Evolutionary conservation across 2,113 vertebrate genomes (phyloP).

Genomic region (Neogale vison): DNA sequence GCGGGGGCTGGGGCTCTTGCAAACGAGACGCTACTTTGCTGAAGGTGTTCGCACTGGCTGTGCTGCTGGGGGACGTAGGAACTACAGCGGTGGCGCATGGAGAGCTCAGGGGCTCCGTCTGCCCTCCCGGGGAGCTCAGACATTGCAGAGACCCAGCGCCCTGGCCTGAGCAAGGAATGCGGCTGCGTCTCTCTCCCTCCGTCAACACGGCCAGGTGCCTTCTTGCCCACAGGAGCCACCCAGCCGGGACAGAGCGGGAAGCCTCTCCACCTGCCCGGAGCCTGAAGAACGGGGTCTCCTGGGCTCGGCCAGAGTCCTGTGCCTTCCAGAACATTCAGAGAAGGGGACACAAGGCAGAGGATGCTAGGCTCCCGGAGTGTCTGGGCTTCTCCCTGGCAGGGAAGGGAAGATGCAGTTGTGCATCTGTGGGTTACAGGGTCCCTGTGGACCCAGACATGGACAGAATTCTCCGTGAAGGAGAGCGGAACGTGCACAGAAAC

Average conservation of each 20-base stretch:
- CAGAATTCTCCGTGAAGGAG: fast-evolving
- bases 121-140: neutral
- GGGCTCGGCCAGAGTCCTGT: fast-evolving
- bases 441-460: fast-evolving
- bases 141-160: fast-evolving
- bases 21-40: neutral
- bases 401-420: fast-evolving
- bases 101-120: neutral
- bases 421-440: fast-evolving
- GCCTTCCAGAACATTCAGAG: fast-evolving
- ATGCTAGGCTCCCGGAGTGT: fast-evolving
- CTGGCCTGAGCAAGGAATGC: fast-evolving
- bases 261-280: fast-evolving
- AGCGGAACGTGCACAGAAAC: neutral
- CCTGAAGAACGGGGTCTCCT: fast-evolving
- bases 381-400: fast-evolving
- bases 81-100: fast-evolving
- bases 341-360: neutral
- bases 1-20: neutral
- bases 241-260: fast-evolving
- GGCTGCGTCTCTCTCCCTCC: fast-evolving
- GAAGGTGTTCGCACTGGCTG: no score
- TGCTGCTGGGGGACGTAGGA: neutral
- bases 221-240: fast-evolving
- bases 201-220: fast-evolving